Evolutionary conservation across 2,113 vertebrate species (phyloP).

Genomic region (Anguilla japonica): DNA sequence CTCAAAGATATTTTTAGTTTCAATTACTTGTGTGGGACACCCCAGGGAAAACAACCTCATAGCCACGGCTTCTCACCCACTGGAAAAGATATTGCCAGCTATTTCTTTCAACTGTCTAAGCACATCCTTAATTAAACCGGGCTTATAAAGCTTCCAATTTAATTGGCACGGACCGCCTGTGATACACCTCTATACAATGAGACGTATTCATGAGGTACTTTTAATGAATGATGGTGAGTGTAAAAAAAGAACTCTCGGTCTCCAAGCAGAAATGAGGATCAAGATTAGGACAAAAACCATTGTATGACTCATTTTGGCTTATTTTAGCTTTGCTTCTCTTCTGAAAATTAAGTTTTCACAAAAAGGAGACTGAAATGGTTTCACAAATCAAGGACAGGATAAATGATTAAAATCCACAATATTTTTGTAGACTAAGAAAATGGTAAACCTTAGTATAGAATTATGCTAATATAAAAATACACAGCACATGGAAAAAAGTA

Average conservation of each 20-base stretch:
- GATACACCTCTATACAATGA: background rate
- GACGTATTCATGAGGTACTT: background rate
- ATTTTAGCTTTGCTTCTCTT: background rate
- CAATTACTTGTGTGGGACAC: constrained; percentile 13
- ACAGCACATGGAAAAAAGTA: too few relatives aligned
- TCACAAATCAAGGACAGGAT: background rate
- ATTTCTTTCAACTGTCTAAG: constrained; percentile 1
- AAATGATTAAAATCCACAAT: background rate
- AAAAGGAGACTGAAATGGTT: background rate
- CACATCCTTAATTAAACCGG: background rate
- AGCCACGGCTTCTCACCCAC: background rate
- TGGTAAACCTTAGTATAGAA: too few relatives aligned
- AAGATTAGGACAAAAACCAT: background rate
- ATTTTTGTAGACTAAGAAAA: background rate
- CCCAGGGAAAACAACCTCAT: constrained; percentile 2
- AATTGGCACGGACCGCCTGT: background rate
- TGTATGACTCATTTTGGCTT: background rate
- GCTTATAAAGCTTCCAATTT: background rate
- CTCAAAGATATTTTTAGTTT: constrained; percentile 10
- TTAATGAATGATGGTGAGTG: background rate
- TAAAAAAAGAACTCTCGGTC: background rate
- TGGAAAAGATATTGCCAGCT: background rate
- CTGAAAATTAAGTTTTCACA: background rate
- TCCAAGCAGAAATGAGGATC: background rate
- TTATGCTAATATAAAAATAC: too few relatives aligned